Percentiles rank a stretch among this genome's conserved stretches.
phyloP scores from a whole-genome alignment of 2,797 vertebrate species.

The Tokudaia tokunoshimensis region DNA sequence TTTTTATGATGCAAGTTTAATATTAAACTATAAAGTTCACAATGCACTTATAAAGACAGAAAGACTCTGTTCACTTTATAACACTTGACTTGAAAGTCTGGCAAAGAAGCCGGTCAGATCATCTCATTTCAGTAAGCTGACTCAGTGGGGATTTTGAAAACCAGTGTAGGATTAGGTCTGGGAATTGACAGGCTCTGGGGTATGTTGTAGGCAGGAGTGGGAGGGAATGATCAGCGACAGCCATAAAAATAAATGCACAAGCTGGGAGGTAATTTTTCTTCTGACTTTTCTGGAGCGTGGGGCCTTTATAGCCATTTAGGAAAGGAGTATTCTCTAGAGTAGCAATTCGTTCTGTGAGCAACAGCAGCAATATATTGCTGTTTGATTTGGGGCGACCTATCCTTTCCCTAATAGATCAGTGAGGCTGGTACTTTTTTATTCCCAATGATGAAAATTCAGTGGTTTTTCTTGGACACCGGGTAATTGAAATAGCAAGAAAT shows the following conservation, averaged over 20 bases:
- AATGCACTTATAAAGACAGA: conserved; percentile 84
- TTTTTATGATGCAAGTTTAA: conserved; percentile 87
- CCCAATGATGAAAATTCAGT: conserved; percentile 44
- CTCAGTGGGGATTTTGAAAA: conserved; percentile 69
- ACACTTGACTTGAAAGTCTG: conserved; percentile 79
- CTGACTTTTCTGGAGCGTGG: conserved; percentile 76
- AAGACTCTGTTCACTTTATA: conserved; percentile 82
- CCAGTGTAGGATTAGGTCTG: conserved; percentile 71
- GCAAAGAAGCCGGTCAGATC: conserved; percentile 56
- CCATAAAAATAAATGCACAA: conserved; percentile 77
- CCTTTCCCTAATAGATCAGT: conserved; percentile 55
- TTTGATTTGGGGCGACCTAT: conserved; percentile 67
- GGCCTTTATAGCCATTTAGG: conserved; percentile 82
- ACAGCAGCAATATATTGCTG: conserved; percentile 48
- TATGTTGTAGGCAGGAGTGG: conserved; percentile 42
- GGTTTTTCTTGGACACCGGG: background rate
- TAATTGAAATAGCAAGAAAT: background rate
- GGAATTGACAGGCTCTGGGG: conserved; percentile 73
- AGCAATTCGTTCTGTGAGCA: conserved; percentile 73
- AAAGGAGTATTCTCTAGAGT: conserved; percentile 76
- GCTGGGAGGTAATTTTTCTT: conserved; percentile 78
- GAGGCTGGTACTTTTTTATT: conserved; percentile 13
- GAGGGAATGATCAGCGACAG: conserved; percentile 57
- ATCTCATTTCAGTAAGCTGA: conserved; percentile 76
- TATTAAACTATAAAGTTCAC: conserved; percentile 89